Conservation (phyloP, 2,797 vertebrate species). For the Girardinus metallicus region DNA sequence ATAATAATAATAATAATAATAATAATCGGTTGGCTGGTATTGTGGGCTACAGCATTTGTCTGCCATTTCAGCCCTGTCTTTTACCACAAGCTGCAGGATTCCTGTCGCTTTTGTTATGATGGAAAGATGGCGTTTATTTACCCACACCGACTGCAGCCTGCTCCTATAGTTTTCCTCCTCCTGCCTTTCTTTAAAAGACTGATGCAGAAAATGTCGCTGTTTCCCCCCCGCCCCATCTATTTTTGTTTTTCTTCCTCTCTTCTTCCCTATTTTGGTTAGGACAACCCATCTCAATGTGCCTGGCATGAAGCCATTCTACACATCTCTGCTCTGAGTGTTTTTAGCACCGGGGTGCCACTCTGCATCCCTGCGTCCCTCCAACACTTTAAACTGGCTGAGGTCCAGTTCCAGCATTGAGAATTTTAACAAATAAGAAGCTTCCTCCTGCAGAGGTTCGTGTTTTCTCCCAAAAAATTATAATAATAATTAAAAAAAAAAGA, state of each 20-base stretch:
- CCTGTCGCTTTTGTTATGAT: conserved; percentile 81
- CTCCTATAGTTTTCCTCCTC: conserved; percentile 10
- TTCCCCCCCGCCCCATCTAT: conserved; percentile 10
- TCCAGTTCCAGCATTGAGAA: conserved; percentile 80
- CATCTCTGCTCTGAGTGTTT: conserved; percentile 61
- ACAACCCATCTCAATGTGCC: conserved; percentile 44
- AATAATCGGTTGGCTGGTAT: conserved; percentile 39
- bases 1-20: conserved; percentile 58
- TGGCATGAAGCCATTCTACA: conserved; percentile 42
- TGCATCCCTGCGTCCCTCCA: conserved; percentile 82
- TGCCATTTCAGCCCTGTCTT: conserved; percentile 61
- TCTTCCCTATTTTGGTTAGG: conserved; percentile 53
- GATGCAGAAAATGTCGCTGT: conserved; percentile 46
- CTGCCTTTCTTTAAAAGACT: conserved; percentile 51
- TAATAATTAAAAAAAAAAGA: background rate
- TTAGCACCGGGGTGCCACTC: conserved; percentile 58
- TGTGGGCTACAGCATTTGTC: conserved; percentile 56
- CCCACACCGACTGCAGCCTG: conserved; percentile 69
- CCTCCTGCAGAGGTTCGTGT: conserved; percentile 62
- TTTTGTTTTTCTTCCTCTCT: background rate
- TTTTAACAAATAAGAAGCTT: conserved; percentile 68
- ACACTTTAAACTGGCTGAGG: conserved; percentile 72
- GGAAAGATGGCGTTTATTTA: conserved; percentile 85
- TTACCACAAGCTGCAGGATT: conserved; percentile 64
- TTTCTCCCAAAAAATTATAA: conserved; percentile 6